phyloP scores from a whole-genome alignment of 2,113 vertebrate genomes.

The Dunckerocampus dactyliophorus region DNA sequence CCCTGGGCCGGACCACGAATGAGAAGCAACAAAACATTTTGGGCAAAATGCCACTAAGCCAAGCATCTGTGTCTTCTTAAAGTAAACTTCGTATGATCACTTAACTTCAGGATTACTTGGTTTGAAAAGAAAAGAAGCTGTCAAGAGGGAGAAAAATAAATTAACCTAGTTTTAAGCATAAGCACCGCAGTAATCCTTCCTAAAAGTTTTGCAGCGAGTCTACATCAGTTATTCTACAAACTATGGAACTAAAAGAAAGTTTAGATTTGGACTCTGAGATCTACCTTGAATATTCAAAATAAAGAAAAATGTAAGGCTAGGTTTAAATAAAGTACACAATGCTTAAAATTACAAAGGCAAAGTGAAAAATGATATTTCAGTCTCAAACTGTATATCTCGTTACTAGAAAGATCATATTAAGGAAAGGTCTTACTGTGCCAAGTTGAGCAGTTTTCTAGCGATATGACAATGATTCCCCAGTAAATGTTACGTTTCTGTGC shows the following conservation, averaged over 20 bases:
- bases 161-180: constrained; percentile 36
- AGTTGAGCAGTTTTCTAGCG: constrained; percentile 38
- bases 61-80: constrained; percentile 62
- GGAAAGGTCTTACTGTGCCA: constrained; percentile 44
- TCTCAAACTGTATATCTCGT: not conserved
- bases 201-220: constrained; percentile 20
- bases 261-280: constrained; percentile 4
- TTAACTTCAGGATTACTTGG: constrained; percentile 60
- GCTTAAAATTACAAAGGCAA: constrained; percentile 8
- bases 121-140: constrained; percentile 39
- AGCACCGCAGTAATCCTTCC: constrained; percentile 26
- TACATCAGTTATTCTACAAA: constrained; percentile 6
- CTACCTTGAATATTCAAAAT: not conserved
- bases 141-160: constrained; percentile 28
- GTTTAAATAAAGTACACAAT: not conserved
- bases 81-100: constrained; percentile 61
- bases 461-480: constrained; percentile 60
- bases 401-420: constrained; percentile 53
- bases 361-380: not conserved
- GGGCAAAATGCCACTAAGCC: constrained; percentile 67
- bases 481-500: constrained; percentile 68
- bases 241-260: constrained; percentile 12
- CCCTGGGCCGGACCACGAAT: constrained; percentile 66
- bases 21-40: constrained; percentile 59
- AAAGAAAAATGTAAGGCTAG: not conserved